Conservation (phyloP, 2,888 invertebrate genomes). For the Erebia epiphron region DNA sequence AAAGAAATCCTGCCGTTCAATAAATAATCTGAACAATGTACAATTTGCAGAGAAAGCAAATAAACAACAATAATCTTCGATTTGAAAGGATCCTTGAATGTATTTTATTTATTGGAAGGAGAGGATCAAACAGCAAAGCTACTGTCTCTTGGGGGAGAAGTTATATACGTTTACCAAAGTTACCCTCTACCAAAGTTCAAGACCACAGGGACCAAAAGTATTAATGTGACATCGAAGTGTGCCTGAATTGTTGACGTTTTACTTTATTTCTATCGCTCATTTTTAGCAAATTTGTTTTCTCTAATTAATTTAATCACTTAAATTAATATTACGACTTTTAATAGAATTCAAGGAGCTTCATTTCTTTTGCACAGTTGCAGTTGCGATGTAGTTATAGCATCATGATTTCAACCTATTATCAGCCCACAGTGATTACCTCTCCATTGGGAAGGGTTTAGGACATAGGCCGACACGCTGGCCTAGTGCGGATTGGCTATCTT, state of each 20-base stretch:
- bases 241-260: no score
- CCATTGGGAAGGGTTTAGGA: no score
- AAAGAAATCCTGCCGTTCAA: slow-evolving; percentile 1
- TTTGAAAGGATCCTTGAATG: slow-evolving; percentile 14
- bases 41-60: slow-evolving; percentile 9
- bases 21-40: slow-evolving; percentile 15
- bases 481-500: no score
- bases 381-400: no score
- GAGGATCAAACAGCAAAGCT: not conserved
- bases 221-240: no score
- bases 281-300: not conserved
- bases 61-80: slow-evolving; percentile 15
- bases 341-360: no score
- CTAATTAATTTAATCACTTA: no score
- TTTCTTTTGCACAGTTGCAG: no score
- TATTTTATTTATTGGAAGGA: slow-evolving; percentile 16
- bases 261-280: not conserved
- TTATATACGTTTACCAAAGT: not conserved
- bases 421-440: no score
- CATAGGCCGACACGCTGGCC: no score
- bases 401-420: no score
- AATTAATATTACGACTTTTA: no score
- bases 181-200: not conserved
- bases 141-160: not conserved
- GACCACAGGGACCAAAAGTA: not conserved